Percentiles rank a stretch among this genome's conserved stretches.
phyloP scores from a whole-genome alignment of 2,888 invertebrate genomes.

The Pammene aurita region DNA sequence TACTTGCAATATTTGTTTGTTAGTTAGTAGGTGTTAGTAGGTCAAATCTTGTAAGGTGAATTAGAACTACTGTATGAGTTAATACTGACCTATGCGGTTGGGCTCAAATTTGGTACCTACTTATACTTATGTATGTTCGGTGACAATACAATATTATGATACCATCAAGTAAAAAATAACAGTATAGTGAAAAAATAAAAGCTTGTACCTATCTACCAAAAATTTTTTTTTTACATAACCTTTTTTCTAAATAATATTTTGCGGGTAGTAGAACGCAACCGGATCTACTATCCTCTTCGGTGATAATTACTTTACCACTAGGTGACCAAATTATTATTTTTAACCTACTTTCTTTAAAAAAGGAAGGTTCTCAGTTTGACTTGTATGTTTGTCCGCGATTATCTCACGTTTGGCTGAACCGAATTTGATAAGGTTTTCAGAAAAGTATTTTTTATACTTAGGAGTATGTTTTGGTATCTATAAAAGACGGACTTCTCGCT shows the following conservation, averaged over 20 bases:
- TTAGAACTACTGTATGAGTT: too few species aligned
- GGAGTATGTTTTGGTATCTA: too few species aligned
- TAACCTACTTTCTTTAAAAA: too few species aligned
- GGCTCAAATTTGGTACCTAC: background rate
- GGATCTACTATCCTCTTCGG: constrained; percentile 7
- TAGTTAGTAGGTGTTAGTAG: too few species aligned
- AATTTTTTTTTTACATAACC: too few species aligned
- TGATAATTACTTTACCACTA: background rate
- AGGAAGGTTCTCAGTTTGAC: background rate
- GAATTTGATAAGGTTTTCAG: background rate
- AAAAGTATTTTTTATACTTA: background rate
- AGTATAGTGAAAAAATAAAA: constrained; percentile 7
- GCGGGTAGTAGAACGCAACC: constrained; percentile 7
- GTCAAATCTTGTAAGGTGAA: too few species aligned
- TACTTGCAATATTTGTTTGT: too few species aligned
- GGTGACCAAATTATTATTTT: too few species aligned
- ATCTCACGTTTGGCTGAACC: background rate
- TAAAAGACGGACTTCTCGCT: too few species aligned
- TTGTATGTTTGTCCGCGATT: too few species aligned
- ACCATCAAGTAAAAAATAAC: constrained; percentile 2
- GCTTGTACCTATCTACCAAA: background rate
- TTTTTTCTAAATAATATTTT: background rate
- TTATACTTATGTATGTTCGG: constrained; percentile 6
- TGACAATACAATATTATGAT: constrained; percentile 7
- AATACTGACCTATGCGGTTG: too few species aligned